Percentiles rank a stretch among this genome's conserved stretches.
phyloP scores from a whole-genome alignment of 2,113 vertebrate species.

The Odocoileus hemionus region DNA sequence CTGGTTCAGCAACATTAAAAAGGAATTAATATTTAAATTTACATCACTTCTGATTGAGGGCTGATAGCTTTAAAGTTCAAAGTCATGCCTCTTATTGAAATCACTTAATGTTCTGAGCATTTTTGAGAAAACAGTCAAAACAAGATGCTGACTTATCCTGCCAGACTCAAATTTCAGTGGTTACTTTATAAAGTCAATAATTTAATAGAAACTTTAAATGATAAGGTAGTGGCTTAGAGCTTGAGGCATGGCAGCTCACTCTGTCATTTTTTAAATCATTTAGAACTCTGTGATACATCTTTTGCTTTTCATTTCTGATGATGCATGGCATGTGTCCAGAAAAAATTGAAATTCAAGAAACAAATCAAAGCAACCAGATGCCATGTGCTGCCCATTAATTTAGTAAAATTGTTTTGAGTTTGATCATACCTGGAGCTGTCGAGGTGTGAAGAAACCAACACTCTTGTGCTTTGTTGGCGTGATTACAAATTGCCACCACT shows the following conservation, averaged over 20 bases:
- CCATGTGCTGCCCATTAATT: neutral
- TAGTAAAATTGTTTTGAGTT: neutral
- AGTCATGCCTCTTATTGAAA: neutral
- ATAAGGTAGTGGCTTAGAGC: neutral
- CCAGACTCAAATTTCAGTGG: neutral
- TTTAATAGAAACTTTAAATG: neutral
- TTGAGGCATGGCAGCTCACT: fast-evolving
- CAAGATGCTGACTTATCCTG: neutral
- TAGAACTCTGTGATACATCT: neutral
- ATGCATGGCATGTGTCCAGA: neutral
- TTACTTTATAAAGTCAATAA: neutral
- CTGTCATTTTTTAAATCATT: neutral
- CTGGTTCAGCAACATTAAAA: neutral
- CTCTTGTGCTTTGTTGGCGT: neutral
- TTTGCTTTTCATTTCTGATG: neutral
- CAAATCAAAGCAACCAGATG: neutral
- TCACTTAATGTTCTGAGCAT: neutral
- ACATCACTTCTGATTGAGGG: neutral
- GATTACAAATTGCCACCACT: neutral
- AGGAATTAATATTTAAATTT: neutral
- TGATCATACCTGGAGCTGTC: neutral
- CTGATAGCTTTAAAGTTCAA: neutral
- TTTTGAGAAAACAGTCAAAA: neutral
- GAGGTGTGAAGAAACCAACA: neutral
- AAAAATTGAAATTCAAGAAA: neutral